A percentile compares a stretch with the other conserved stretches of the same genome.
phyloP scores from a whole-genome alignment of 35 echinoderm and acorn worm genomes.

The Apostichopus californicus region DNA sequence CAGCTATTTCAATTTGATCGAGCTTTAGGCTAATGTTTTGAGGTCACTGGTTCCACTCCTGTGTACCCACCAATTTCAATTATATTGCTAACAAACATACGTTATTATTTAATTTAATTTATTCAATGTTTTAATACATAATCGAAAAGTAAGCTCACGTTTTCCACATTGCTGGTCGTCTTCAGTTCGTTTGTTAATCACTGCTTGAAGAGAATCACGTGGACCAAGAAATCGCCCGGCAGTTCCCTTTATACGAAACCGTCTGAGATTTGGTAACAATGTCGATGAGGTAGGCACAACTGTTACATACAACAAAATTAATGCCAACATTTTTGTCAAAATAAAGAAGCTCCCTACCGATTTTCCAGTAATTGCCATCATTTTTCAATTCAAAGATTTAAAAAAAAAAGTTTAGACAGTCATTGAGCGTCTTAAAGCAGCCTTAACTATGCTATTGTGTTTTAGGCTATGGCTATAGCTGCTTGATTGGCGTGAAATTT shows the following conservation, averaged over 20 bases:
- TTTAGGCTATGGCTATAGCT: not conserved
- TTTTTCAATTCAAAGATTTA: not conserved
- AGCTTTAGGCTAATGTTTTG: not conserved
- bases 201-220: not conserved
- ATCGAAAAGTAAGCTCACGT: not conserved
- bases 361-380: not conserved
- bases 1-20: not conserved
- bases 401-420: not conserved
- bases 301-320: not conserved
- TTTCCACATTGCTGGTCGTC: not conserved
- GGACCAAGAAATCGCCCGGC: not conserved
- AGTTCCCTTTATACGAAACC: not conserved
- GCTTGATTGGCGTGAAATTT: not conserved
- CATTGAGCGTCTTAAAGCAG: no score
- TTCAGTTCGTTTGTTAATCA: not conserved
- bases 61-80: not conserved
- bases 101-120: not conserved
- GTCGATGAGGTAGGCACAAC: not conserved
- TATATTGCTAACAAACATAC: not conserved
- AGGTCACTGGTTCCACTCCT: not conserved
- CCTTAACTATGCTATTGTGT: not conserved
- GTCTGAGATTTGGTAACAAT: not conserved
- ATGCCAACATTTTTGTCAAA: not conserved
- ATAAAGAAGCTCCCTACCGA: not conserved
- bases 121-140: not conserved